Evolutionary conservation across 1,140 invertebrate genomes (phyloP).

Genomic region (Procambarus virginalis): DNA sequence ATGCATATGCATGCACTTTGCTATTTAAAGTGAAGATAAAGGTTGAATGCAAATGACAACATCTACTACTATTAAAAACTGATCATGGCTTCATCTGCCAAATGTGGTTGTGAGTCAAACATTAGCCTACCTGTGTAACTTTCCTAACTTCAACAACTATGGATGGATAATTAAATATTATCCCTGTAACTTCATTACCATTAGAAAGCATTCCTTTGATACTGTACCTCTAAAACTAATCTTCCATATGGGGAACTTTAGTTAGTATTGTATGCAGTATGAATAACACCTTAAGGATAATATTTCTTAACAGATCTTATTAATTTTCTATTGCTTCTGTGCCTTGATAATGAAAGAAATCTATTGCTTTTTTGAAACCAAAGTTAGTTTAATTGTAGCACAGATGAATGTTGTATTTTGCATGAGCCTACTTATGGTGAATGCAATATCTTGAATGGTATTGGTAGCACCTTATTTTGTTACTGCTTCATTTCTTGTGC

Average conservation of each 20-base stretch:
- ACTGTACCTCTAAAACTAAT: conserved; percentile 1
- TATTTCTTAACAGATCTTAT: conserved; percentile 37
- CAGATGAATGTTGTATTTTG: conserved; percentile 13
- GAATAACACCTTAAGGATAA: conserved; percentile 13
- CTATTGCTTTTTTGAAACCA: conserved; percentile 55
- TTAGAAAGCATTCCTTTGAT: not conserved
- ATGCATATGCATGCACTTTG: not conserved
- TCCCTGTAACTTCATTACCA: not conserved
- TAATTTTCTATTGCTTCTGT: conserved; percentile 58
- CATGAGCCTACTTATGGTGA: conserved; percentile 9
- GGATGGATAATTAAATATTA: not conserved
- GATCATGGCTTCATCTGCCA: not conserved
- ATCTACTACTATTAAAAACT: not conserved
- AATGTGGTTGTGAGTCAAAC: not conserved
- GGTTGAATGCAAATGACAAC: not conserved
- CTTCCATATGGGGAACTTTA: not conserved
- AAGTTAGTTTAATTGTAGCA: conserved; percentile 41
- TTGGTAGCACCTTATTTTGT: conserved; percentile 50
- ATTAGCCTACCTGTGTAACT: not conserved
- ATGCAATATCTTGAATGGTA: conserved; percentile 22
- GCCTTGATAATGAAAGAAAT: conserved; percentile 52
- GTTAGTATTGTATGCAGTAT: conserved; percentile 1
- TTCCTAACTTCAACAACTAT: not conserved
- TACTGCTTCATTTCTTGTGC: conserved; percentile 29
- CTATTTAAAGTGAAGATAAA: not conserved